Base-by-base conservation (phyloP, 2,888 invertebrate species). In the Platerodrilus igneus region DNA sequence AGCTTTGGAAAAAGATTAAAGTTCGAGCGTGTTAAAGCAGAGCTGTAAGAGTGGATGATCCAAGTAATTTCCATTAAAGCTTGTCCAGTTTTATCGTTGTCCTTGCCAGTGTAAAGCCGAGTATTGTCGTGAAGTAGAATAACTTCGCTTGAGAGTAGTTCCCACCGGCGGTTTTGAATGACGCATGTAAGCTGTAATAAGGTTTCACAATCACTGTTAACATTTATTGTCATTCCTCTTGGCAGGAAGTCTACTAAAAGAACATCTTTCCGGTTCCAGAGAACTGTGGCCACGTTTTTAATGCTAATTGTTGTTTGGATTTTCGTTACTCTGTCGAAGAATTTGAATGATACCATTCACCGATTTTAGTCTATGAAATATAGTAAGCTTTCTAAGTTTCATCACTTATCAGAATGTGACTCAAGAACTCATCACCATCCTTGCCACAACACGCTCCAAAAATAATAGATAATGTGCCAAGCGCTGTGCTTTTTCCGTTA, bases 381-480 rank as follows among this genome's bases (percentile, higher is more conserved):
- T n/a, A n/a, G n/a, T n/a, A n/a, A n/a, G n/a, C n/a, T n/a, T n/a
- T n/a, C n/a, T n/a, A n/a, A n/a, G n/a, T n/a, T n/a, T n/a, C n/a
- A 14, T 16, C 17, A 13, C 9, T 17, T 6, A 14, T 26, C 5
- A 26, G 6, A 26, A 8, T 26, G 14, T 26, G 26, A 11, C 9
- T 26, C 13, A 26, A 26, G 26, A 26, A 26, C 13, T 11, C 9
- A 11, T 28, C 28, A 28, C 17, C 28, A 16, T 9, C 9, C 8
- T 16, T 28, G 3, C 17, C 28, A 9, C 17, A 28, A 17, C n/a
- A n/a, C 17, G 28, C 28, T 28, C 17, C 28, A 28, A 28, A 28
- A 28, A 28, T 28, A 17, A 28, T 9, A 28, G 17, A 5, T n/a
- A 15, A 28, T 15, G 16, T 16, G 28, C 28, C 28, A 28, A 15